Evolutionary conservation across 2,888 invertebrate species (phyloP).

Genomic region (Nasonovia ribisnigri): DNA sequence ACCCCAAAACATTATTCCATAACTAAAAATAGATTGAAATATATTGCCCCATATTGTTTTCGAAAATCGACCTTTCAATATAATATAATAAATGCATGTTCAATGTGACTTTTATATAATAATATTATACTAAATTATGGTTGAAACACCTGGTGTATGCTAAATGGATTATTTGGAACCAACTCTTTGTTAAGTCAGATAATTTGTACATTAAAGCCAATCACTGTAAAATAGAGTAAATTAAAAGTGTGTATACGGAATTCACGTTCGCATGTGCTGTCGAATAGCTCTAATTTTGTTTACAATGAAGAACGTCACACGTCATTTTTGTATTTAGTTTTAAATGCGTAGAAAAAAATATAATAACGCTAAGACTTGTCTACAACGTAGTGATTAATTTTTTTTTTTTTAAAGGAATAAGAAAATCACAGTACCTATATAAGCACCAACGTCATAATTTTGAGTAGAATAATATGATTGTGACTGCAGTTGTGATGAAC

Average conservation of each 20-base stretch:
- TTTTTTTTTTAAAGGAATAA: not conserved
- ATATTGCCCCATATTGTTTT: not conserved
- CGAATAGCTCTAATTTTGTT: not conserved
- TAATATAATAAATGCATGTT: not conserved
- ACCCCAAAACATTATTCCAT: no score
- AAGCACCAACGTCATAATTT: not conserved
- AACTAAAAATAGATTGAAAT: no score
- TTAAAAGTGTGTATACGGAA: not conserved
- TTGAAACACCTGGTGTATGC: not conserved
- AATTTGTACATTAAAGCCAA: not conserved
- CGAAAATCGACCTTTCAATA: no score
- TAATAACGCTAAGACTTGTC: not conserved
- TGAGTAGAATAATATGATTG: not conserved
- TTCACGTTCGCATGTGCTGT: not conserved
- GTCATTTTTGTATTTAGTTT: not conserved
- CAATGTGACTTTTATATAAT: not conserved
- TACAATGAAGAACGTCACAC: conserved; percentile 8
- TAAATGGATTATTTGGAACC: not conserved
- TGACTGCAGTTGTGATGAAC: not conserved
- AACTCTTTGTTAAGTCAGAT: not conserved
- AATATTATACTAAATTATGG: not conserved
- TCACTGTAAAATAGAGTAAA: not conserved
- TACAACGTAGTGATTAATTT: conserved; percentile 19
- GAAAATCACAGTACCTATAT: not conserved
- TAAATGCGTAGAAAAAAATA: not conserved